These are phyloP conservation scores for Sebastes oblongus DNA, from an alignment of 2,797 vertebrate genomes.

Conservation along the genomic window DNA sequence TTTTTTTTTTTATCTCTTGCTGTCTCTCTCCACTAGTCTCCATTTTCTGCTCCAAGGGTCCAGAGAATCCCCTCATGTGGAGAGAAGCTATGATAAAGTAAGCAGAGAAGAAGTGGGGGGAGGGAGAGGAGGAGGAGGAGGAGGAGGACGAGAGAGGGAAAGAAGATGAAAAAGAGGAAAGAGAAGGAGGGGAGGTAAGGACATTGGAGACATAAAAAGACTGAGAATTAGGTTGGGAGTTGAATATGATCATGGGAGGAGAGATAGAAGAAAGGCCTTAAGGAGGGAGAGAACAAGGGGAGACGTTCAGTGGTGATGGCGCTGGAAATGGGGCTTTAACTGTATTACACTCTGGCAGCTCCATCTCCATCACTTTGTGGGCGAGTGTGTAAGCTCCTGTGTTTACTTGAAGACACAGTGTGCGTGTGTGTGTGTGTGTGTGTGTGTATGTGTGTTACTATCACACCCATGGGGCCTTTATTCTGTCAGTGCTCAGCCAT, in stretches of 20 bases:
- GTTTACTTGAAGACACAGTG: slow-evolving; percentile 39
- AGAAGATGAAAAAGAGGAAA: not conserved
- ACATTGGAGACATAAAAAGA: slow-evolving; percentile 20
- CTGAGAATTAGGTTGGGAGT: slow-evolving; percentile 39
- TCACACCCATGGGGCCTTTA: slow-evolving; percentile 67
- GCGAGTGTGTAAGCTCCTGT: slow-evolving; percentile 46
- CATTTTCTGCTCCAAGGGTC: slow-evolving; percentile 80
- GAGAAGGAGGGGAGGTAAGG: not conserved
- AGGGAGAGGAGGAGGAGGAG: not conserved
- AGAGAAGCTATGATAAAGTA: slow-evolving; percentile 74
- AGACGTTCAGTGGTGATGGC: slow-evolving; percentile 33
- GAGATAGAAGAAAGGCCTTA: slow-evolving; percentile 27
- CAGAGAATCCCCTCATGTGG: slow-evolving; percentile 69
- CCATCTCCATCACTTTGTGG: slow-evolving; percentile 67
- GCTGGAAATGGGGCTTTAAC: slow-evolving; percentile 63
- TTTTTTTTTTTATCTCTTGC: slow-evolving; percentile 57
- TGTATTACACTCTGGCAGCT: slow-evolving; percentile 63
- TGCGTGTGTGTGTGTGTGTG: slow-evolving; percentile 4
- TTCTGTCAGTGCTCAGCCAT: slow-evolving; percentile 73
- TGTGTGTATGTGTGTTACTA: slow-evolving; percentile 18
- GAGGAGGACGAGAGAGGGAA: not conserved
- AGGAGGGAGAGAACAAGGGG: not conserved
- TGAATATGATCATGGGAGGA: slow-evolving; percentile 35
- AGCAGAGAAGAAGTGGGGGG: slow-evolving; percentile 15
- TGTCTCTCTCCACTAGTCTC: slow-evolving; percentile 72